These are phyloP conservation scores for Clupea harengus DNA, from an alignment of 2,113 vertebrate species.

Conservation along the genomic window DNA sequence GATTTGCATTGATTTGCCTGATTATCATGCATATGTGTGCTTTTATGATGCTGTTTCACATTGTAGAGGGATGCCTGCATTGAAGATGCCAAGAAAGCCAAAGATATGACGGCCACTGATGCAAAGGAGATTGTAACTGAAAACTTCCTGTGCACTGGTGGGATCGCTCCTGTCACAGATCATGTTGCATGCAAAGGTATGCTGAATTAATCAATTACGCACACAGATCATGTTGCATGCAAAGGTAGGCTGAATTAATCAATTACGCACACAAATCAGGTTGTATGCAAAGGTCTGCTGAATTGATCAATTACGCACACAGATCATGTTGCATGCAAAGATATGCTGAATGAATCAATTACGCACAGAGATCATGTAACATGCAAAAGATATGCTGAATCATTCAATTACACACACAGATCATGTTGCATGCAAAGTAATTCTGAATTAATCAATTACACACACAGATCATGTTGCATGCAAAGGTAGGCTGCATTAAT, in stretches of 20 bases:
- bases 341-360: neutral
- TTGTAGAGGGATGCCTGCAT: slow-evolving; percentile 64
- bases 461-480: neutral
- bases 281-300: too few species aligned
- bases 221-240: slow-evolving; percentile 3
- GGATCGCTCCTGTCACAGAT: neutral
- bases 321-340: slow-evolving; percentile 2
- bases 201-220: neutral
- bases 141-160: slow-evolving; percentile 72
- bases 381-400: too few species aligned
- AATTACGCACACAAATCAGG: too few species aligned
- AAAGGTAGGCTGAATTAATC: neutral
- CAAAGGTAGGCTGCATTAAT: neutral
- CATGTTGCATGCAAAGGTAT: neutral
- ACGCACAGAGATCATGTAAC: too few species aligned
- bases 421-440: neutral
- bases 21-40: neutral
- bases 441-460: neutral
- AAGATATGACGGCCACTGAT: slow-evolving; percentile 30
- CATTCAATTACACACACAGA: too few species aligned
- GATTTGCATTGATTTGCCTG: neutral
- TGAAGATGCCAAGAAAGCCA: slow-evolving; percentile 41
- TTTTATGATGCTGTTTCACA: neutral
- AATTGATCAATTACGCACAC: too few species aligned
- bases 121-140: slow-evolving; percentile 56